Evolutionary conservation across 2,888 invertebrate species (phyloP), one percentile per base, ranked within the genome.

Genomic region (Drosophila peninsularis): DNA sequence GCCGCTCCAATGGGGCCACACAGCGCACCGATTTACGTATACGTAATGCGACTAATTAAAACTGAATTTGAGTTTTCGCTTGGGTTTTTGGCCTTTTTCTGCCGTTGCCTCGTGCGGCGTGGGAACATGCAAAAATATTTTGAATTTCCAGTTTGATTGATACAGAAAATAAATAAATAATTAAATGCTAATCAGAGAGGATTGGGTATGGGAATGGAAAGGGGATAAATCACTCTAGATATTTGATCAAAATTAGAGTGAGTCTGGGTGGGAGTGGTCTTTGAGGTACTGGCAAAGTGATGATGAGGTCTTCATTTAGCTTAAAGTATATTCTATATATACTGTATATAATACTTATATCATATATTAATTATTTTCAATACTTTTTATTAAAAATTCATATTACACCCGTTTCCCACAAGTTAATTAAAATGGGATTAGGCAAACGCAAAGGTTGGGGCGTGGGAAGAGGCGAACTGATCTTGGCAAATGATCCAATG

Each of bases 11-110:
- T 49, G 37, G 58, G 58, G 62, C 79, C 80, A 72, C 83, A 80
- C 67, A 69, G 45, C 57, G 57, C 36, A 45, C 60, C 53, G 60
- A 44, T 49, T 50, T 64, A 73, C 84, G 87, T 82, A 84, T 82
- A 87, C 82, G 88, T 84, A 87, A 87, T 87, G 82, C 81, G 65
- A 64, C 87, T 87, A 82, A 82, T 82, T 82, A 82, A 82, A 82
- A 78, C 75, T 82, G 72, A 73, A 84, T 82, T 78, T 80, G 65
- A 62, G 67, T 63, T 80, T 66, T 57, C 62, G 50, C 52, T 71
- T 42, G 1, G 13, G 6, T 1, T 71, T 54, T 54, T 42, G 7
- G 10, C 19, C 14, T 13, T 10, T 21, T 34, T 24, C 9, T 14
- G 34, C 21, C 9, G 36, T 36, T 52, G 52, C 39, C 52, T 42